Evolutionary conservation across 53 echinoderm and acorn worm species (phyloP).

Genomic region (Astropecten irregularis): DNA sequence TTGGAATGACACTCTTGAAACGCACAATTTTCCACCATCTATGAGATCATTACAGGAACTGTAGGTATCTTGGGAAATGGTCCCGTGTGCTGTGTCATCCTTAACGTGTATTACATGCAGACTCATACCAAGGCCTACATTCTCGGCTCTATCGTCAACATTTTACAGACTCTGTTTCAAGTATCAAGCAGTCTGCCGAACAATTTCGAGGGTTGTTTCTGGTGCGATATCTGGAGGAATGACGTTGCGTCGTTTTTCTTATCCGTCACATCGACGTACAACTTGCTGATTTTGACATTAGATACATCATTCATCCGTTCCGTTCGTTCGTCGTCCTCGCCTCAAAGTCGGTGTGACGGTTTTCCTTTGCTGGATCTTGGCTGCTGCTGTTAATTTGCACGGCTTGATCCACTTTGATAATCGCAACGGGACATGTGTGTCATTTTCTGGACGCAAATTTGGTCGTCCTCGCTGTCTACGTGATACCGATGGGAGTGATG

Average conservation of each 20-base stretch:
- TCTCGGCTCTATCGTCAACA: conserved; percentile 67
- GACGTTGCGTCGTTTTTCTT: conserved; percentile 69
- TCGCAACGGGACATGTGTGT: conserved; percentile 19
- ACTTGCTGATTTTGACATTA: conserved; percentile 60
- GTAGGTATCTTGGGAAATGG: conserved; percentile 69
- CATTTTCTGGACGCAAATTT: conserved; percentile 53
- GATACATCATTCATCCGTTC: conserved; percentile 13
- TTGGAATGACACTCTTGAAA: too few relatives aligned
- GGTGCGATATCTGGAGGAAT: conserved; percentile 84
- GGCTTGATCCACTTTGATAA: not conserved
- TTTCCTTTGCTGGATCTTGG: conserved; percentile 60
- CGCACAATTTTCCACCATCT: too few relatives aligned
- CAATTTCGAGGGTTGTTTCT: conserved; percentile 50
- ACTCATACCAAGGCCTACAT: conserved; percentile 76
- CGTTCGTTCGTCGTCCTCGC: conserved; percentile 62
- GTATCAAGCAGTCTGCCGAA: conserved; percentile 21
- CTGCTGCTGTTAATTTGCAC: conserved; percentile 48
- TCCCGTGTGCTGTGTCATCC: too few relatives aligned
- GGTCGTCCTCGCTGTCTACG: conserved; percentile 70
- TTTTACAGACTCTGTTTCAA: conserved; percentile 42
- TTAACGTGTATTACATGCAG: conserved; percentile 47
- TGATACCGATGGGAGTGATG: conserved; percentile 80
- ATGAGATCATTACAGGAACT: conserved; percentile 53
- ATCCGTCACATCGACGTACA: conserved; percentile 83
- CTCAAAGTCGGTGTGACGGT: conserved; percentile 39